Percentiles rank a stretch among this genome's conserved stretches.
phyloP scores from a whole-genome alignment of 2,113 vertebrate species.

The Chiloscyllium plagiosum region DNA sequence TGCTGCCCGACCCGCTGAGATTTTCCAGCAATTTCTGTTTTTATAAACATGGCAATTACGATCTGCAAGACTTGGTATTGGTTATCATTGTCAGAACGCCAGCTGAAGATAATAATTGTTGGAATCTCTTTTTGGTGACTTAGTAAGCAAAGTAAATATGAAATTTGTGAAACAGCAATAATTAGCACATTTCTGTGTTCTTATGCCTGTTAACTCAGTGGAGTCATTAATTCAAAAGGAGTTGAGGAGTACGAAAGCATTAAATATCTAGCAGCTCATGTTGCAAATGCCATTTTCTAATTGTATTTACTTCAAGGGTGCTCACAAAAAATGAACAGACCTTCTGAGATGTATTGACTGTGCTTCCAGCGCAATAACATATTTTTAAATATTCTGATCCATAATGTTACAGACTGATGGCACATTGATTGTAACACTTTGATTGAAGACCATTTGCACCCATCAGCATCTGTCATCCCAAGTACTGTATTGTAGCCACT shows the following conservation, averaged over 20 bases:
- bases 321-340: background rate
- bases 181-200: background rate
- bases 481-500: slow-evolving; percentile 49
- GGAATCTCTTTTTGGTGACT: background rate
- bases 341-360: background rate
- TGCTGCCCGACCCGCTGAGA: too few species aligned
- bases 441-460: slow-evolving; percentile 52
- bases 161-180: background rate
- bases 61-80: background rate
- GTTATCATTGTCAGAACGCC: background rate
- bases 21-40: too few species aligned
- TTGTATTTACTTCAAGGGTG: slow-evolving; percentile 17
- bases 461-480: slow-evolving; percentile 49
- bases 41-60: background rate
- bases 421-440: slow-evolving; percentile 57
- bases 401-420: slow-evolving; percentile 55
- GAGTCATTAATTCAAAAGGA: background rate
- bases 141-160: background rate
- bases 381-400: slow-evolving; percentile 66
- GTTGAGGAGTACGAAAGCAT: background rate
- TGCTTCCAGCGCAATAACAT: slow-evolving; percentile 51
- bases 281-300: background rate
- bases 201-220: background rate
- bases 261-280: background rate
- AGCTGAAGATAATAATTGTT: background rate